Conservation (phyloP, 2,797 vertebrate species). For the Lophotriccus pileatus region DNA sequence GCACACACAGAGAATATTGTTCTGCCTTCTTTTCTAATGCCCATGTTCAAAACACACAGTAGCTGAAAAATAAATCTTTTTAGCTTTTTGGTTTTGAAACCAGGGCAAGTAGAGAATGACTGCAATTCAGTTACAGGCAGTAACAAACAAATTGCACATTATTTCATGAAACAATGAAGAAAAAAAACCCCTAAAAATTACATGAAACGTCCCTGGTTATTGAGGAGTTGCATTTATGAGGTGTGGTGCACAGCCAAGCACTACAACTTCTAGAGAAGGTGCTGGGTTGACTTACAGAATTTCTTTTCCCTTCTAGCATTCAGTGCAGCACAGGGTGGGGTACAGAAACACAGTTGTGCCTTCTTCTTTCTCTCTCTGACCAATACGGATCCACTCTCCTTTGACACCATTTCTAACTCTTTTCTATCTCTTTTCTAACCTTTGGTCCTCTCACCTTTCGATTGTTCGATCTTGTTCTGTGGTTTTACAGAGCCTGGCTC, state of each 20-base stretch:
- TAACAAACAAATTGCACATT: background rate
- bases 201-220: background rate
- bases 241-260: background rate
- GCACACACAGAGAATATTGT: background rate
- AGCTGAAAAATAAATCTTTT: background rate
- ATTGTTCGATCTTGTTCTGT: background rate
- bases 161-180: background rate
- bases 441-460: background rate
- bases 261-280: background rate
- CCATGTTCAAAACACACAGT: background rate
- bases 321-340: rapidly evolving
- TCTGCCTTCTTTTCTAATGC: background rate
- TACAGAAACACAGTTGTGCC: background rate
- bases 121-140: background rate
- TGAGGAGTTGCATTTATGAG: background rate
- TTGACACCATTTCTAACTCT: background rate
- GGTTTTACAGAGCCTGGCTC: background rate
- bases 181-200: background rate
- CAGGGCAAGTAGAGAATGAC: background rate
- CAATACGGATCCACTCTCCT: background rate
- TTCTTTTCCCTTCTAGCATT: background rate
- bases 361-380: background rate
- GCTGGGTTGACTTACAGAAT: background rate
- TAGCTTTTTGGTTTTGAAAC: background rate
- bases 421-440: background rate